Percentiles rank a stretch among this genome's conserved stretches.
phyloP scores from a whole-genome alignment of 2,888 invertebrate genomes.

The Tridacna crocea region DNA sequence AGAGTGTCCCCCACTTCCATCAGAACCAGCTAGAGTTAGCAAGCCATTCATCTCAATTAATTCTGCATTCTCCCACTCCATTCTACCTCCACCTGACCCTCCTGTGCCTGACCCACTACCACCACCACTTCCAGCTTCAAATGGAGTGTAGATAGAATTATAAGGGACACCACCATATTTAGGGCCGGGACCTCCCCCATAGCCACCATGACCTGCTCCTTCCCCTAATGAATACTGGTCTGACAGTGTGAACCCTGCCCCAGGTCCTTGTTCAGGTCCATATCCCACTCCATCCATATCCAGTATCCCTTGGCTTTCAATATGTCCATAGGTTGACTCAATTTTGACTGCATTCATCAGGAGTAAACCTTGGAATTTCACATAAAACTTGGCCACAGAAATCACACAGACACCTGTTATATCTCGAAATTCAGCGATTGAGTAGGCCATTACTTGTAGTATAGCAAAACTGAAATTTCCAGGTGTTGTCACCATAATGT shows the following conservation, averaged over 20 bases:
- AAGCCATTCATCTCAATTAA: constrained; percentile 73
- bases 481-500: constrained; percentile 67
- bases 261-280: constrained; percentile 61
- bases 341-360: constrained; percentile 70
- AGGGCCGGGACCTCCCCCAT: constrained; percentile 66
- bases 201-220: constrained; percentile 75
- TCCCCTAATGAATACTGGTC: constrained; percentile 62
- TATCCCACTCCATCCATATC: constrained; percentile 71
- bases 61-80: constrained; percentile 71
- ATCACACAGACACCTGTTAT: constrained; percentile 64
- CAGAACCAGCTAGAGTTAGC: constrained; percentile 64
- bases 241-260: constrained; percentile 61
- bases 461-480: constrained; percentile 73
- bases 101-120: constrained; percentile 68
- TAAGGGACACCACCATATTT: constrained; percentile 70
- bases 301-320: constrained; percentile 73
- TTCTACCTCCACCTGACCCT: constrained; percentile 74
- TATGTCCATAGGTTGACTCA: constrained; percentile 65
- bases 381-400: constrained; percentile 66
- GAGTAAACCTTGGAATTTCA: constrained; percentile 71
- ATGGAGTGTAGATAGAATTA: constrained; percentile 71
- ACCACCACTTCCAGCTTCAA: constrained; percentile 71
- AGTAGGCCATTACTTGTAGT: constrained; percentile 68
- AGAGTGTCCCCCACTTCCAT: constrained; percentile 63
- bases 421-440: constrained; percentile 69